These are phyloP conservation scores for Rhopalosiphum maidis DNA, from an alignment of 1,140 invertebrate species.

Conservation along the genomic window DNA sequence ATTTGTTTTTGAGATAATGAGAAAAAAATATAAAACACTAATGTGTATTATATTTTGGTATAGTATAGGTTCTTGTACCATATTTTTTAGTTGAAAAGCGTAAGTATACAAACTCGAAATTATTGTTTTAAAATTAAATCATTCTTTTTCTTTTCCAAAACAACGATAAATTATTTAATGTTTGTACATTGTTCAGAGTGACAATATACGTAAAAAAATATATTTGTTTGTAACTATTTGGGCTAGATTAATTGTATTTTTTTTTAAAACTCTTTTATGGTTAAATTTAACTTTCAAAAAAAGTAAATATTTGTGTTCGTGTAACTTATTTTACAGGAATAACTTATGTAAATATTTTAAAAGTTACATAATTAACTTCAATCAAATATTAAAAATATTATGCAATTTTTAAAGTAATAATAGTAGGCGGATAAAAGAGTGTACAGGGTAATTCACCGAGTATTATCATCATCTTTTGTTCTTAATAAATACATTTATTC, in stretches of 20 bases:
- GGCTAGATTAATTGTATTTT: background rate
- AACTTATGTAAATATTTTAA: constrained; percentile 15
- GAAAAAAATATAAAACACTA: background rate
- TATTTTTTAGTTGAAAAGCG: background rate
- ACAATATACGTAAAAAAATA: background rate
- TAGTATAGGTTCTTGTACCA: too few relatives aligned
- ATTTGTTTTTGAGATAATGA: too few relatives aligned
- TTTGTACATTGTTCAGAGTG: background rate
- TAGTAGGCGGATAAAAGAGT: background rate
- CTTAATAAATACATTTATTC: background rate
- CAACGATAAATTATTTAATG: background rate
- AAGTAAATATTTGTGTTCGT: background rate
- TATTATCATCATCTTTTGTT: background rate
- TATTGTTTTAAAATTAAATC: background rate
- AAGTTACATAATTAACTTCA: background rate
- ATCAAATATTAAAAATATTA: background rate
- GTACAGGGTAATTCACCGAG: background rate
- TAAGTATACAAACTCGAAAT: background rate
- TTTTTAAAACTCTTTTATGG: background rate
- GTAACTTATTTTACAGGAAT: background rate
- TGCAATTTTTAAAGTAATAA: background rate
- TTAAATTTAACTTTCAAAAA: background rate
- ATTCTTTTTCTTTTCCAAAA: background rate
- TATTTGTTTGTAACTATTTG: background rate
- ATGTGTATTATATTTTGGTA: background rate